Base-by-base conservation (phyloP, 2,113 vertebrate genomes). In the Suncus etruscus region DNA sequence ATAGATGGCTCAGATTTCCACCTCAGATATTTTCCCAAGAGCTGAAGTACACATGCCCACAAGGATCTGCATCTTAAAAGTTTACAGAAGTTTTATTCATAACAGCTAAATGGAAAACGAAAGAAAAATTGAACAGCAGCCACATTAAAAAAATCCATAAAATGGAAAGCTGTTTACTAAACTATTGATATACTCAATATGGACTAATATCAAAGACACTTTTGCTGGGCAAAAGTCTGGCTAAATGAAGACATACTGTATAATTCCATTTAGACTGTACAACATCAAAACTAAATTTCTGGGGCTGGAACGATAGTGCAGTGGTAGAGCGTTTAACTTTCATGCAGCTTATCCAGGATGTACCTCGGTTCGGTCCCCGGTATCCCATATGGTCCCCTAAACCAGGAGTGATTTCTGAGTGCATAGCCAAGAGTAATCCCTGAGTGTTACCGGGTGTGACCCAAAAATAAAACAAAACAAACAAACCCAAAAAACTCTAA, bases 31-130 rank as follows among this genome's bases (percentile, higher is more conserved):
- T 89, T 70, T 83, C 5, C 20, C 75, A n/a, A 73, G 9, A 88
- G 24, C 86, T 3, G 73, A 92, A 84, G 39, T 4, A 63, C 63
- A 14, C 1, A 8, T 75, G 22, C 3, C 69, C 69, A 83, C 32
- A 27, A 75, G 76, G 10, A 83, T 25, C 29, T 86, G 6, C 14
- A 81, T 25, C 45, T 18, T 77, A 78, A 66, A 92, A 48, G 48
- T 3, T 76, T 7, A 6, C 22, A 12, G 6, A 78, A 51, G 12
- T 82, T 80, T 79, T 84, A 83, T 51, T 85, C 45, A 31, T 7
- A 74, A 65, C 11, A 94, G 66, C 32, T 3, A 2, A 83, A 79
- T 11, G 48, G 89, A 95, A 69, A 58, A n/a, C 93, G 66, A 45
- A 29, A 50, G 45, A 32, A 58, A 68, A 85, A 83, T 31, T 31